Evolutionary conservation across 2,888 invertebrate species (phyloP).

Genomic region (Diloba caeruleocephala): DNA sequence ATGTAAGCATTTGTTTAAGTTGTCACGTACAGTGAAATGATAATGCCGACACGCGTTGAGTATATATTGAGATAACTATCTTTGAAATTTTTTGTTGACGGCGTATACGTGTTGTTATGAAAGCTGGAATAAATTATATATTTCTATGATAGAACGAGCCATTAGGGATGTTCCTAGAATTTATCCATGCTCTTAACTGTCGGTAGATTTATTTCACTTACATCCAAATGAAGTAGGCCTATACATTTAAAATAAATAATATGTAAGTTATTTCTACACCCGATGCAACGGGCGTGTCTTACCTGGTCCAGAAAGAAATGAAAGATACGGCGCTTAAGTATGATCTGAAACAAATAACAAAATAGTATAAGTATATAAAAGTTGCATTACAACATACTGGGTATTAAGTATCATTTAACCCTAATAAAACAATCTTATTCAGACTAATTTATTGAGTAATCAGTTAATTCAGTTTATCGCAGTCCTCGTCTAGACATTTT

Average conservation of each 20-base stretch:
- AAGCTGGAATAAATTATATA: slow-evolving; percentile 16
- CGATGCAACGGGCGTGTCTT: slow-evolving; percentile 13
- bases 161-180: not conserved
- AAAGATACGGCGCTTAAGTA: slow-evolving; percentile 18
- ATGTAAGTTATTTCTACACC: too few species aligned
- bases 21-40: slow-evolving; percentile 57
- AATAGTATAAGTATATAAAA: not conserved
- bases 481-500: too few species aligned
- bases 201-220: not conserved
- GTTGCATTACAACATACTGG: not conserved
- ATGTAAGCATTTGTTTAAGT: slow-evolving; percentile 54
- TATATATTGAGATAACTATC: slow-evolving; percentile 51
- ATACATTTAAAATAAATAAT: too few species aligned
- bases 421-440: slow-evolving; percentile 4
- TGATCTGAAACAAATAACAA: slow-evolving; percentile 53
- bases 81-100: slow-evolving; percentile 37
- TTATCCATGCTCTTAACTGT: not conserved
- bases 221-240: too few species aligned
- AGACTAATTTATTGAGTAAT: too few species aligned
- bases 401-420: too few species aligned
- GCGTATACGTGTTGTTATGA: slow-evolving; percentile 43
- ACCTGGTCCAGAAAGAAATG: slow-evolving; percentile 39
- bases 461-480: too few species aligned
- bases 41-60: slow-evolving; percentile 40
- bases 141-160: slow-evolving; percentile 23